phyloP scores from a whole-genome alignment of 2,113 vertebrate genomes.

The Calidris pygmaea region DNA sequence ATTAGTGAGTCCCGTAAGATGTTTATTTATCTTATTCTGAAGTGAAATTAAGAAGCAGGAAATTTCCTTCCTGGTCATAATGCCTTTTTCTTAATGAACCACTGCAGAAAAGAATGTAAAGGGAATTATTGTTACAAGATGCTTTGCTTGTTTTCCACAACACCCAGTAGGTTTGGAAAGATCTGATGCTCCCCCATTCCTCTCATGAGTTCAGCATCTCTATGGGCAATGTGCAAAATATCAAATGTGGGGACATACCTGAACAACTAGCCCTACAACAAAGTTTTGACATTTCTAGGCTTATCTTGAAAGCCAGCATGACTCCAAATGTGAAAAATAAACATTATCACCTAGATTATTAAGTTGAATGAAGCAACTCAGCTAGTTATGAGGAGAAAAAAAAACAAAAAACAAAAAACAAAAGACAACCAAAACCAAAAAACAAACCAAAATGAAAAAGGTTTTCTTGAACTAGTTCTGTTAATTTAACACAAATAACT shows the following conservation, averaged over 20 bases:
- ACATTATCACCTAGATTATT: not conserved
- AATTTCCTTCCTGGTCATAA: not conserved
- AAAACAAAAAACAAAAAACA: not conserved
- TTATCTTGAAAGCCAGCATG: not conserved
- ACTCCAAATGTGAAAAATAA: not conserved
- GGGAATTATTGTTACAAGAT: not conserved
- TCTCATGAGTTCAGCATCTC: not conserved
- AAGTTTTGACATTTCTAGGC: not conserved
- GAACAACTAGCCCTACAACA: not conserved
- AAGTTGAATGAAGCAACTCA: not conserved
- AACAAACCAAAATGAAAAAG: not conserved
- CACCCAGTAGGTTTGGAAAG: not conserved
- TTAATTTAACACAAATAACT: not conserved
- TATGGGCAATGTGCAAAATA: not conserved
- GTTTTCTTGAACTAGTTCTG: not conserved
- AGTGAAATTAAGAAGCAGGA: not conserved
- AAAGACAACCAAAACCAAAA: too few species aligned
- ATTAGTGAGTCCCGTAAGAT: not conserved
- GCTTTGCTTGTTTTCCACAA: not conserved
- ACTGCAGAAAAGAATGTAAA: not conserved
- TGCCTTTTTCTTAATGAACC: not conserved
- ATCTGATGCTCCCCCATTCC: not conserved
- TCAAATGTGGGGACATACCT: not conserved
- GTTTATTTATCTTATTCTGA: not conserved
- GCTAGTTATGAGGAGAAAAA: rapidly evolving